Percentiles rank a stretch among this genome's conserved stretches.
Conservation (phyloP, 2,797 vertebrate genomes). For the Ctenopoma kingsleyae region DNA sequence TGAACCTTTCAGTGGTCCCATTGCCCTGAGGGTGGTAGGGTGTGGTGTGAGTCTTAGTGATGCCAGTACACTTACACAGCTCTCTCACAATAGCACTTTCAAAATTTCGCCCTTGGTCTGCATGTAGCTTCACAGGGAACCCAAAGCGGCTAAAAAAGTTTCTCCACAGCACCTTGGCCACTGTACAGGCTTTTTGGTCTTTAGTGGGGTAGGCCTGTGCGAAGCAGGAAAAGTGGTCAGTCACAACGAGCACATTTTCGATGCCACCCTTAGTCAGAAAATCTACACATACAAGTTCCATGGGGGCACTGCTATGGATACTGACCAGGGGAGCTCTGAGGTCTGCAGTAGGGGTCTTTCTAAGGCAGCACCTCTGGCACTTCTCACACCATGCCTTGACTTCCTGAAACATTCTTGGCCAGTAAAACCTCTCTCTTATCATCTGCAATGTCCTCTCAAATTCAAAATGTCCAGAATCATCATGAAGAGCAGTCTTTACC, state of each 20-base stretch:
- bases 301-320: slow-evolving; percentile 48
- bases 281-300: slow-evolving; percentile 50
- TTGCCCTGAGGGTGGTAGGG: slow-evolving; percentile 56
- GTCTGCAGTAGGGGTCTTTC: slow-evolving; percentile 43
- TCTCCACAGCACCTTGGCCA: slow-evolving; percentile 26
- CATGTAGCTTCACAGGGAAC: slow-evolving; percentile 40
- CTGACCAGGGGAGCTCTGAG: slow-evolving; percentile 42
- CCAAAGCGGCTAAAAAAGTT: slow-evolving; percentile 51
- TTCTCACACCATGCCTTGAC: slow-evolving; percentile 53
- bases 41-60: slow-evolving; percentile 40
- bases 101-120: slow-evolving; percentile 56
- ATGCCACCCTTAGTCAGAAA: slow-evolving; percentile 37
- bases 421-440: slow-evolving; percentile 50
- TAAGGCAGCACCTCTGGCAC: slow-evolving; percentile 58
- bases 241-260: slow-evolving; percentile 43
- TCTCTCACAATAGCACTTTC: slow-evolving; percentile 53
- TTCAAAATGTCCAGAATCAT: slow-evolving; percentile 45
- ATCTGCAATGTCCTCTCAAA: slow-evolving; percentile 47
- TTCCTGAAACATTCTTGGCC: too few relatives aligned
- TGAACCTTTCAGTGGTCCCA: slow-evolving; percentile 37
- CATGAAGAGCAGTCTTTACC: slow-evolving; percentile 30
- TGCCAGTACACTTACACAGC: slow-evolving; percentile 47
- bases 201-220: slow-evolving; percentile 48
- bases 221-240: slow-evolving; percentile 38
- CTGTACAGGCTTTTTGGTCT: slow-evolving; percentile 44